phyloP scores from a whole-genome alignment of 2,797 vertebrate species.

The Denticeps clupeoides region DNA sequence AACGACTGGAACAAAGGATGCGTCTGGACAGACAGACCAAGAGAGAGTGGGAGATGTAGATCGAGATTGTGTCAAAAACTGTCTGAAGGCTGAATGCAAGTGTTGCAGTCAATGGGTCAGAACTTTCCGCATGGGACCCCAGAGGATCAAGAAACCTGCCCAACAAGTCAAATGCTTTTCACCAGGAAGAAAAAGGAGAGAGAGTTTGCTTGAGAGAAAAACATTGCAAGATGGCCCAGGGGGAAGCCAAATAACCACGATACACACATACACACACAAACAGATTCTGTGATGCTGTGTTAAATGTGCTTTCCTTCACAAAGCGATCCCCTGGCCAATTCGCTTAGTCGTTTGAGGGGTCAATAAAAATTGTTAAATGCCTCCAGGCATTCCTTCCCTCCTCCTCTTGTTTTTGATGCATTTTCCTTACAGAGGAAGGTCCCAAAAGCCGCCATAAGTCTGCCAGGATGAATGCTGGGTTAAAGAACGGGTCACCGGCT shows the following conservation, averaged over 20 bases:
- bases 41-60: neutral
- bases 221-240: too few relatives aligned
- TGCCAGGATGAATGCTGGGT: too few relatives aligned
- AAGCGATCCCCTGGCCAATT: slow-evolving; percentile 10
- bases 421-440: too few relatives aligned
- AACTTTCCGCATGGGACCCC: too few relatives aligned
- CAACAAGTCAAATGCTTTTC: too few relatives aligned
- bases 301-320: slow-evolving; percentile 4
- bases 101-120: too few relatives aligned
- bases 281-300: slow-evolving; percentile 1
- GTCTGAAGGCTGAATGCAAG: neutral
- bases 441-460: too few relatives aligned
- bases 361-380: slow-evolving; percentile 18
- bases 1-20: too few relatives aligned
- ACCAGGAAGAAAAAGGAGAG: too few relatives aligned
- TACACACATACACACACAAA: neutral
- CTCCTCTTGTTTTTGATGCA: neutral
- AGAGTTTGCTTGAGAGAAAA: too few relatives aligned
- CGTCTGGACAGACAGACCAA: neutral
- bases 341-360: slow-evolving; percentile 13
- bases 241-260: slow-evolving; percentile 2
- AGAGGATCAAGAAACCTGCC: too few relatives aligned
- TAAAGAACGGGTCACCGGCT: too few relatives aligned
- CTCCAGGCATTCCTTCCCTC: slow-evolving; percentile 3
- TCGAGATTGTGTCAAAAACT: slow-evolving; percentile 5